Base-by-base conservation (phyloP, 1,140 invertebrate genomes). In the Trypoxylus dichotomus region DNA sequence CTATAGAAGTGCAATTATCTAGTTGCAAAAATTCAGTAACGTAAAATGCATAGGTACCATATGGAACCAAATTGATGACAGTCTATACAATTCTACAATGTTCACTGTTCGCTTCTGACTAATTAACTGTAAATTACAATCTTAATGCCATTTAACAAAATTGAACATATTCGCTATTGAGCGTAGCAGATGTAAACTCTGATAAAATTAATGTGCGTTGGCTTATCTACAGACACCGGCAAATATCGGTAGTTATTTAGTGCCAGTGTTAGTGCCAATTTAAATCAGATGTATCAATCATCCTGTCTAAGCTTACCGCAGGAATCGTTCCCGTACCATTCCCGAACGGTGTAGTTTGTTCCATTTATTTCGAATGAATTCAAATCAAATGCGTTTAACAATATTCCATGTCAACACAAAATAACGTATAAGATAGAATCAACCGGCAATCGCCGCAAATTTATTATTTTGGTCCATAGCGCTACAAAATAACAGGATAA, bases 211-310 rank as follows among this genome's bases (percentile, higher is more conserved):
- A 76, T 79, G 78, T 29, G 19, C 63, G 25, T 37, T 54, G 75
- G 78, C 76, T 74, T 73, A 43, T 79, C 74, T 43, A 72, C 74
- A 74, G 78, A 79, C 78, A 54, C 54, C 24, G 78, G 78, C 29
- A 76, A 79, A 79, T 76, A 79, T 79, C 78, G 73, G 75, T 76
- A 73, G 78, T 79, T 75, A 77, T 79, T 79, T 79, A 79, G 68
- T 76, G 77, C 47, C 78, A 74, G 19, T 68, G 76, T 77, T 79
- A 77, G 63, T 79, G 76, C 72, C 78, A 77, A 77, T 77, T 79
- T 79, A 75, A 79, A 76, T 73, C 58, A 47, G 72, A 76, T 77
- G 29, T 79, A 79, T 79, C 76, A 79, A 77, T 79, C 78, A 76
- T 77, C 32, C 76, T 77, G 78, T 76, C 78, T 72, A 41, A 77